Percentiles rank a stretch among this genome's conserved stretches.
Conservation (phyloP, 2,888 invertebrate genomes). For the Tachina lurida region DNA sequence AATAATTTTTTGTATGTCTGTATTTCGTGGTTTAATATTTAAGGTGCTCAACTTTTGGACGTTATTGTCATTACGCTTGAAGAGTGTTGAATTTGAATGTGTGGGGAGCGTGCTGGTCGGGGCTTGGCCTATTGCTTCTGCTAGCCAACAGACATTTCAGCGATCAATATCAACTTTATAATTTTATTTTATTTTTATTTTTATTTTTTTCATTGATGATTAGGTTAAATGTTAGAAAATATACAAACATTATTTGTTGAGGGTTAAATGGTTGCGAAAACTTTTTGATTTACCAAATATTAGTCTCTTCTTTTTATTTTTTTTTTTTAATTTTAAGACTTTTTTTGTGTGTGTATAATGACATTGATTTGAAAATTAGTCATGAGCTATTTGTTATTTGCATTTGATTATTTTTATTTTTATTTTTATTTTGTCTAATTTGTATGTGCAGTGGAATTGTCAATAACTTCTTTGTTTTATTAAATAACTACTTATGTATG, state of each 20-base stretch:
- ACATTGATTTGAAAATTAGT: constrained; percentile 65
- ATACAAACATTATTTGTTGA: constrained; percentile 27
- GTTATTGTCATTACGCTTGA: neutral
- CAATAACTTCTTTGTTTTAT: constrained; percentile 60
- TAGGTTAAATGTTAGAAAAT: constrained; percentile 52
- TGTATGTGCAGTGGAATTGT: constrained; percentile 28
- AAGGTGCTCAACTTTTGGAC: constrained; percentile 31
- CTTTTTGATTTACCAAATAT: constrained; percentile 42
- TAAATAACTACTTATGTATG: neutral
- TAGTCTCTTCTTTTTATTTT: constrained; percentile 23
- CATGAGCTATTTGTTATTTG: constrained; percentile 53
- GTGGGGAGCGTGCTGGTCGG: neutral
- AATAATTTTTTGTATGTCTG: neutral
- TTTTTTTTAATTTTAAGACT: neutral
- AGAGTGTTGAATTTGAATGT: constrained; percentile 18
- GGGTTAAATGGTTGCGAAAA: constrained; percentile 69
- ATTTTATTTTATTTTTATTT: constrained; percentile 5
- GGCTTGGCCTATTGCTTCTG: constrained; percentile 33
- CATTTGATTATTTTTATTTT: constrained; percentile 41
- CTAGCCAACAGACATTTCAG: constrained; percentile 33
- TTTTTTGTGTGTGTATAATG: constrained; percentile 52
- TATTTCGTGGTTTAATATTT: constrained; percentile 1
- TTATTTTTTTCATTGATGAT: constrained; percentile 19
- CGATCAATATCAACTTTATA: constrained; percentile 34
- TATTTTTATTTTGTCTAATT: constrained; percentile 19